Evolutionary conservation across 2,888 invertebrate species (phyloP).

Genomic region (Caenorhabditis zanzibari): DNA sequence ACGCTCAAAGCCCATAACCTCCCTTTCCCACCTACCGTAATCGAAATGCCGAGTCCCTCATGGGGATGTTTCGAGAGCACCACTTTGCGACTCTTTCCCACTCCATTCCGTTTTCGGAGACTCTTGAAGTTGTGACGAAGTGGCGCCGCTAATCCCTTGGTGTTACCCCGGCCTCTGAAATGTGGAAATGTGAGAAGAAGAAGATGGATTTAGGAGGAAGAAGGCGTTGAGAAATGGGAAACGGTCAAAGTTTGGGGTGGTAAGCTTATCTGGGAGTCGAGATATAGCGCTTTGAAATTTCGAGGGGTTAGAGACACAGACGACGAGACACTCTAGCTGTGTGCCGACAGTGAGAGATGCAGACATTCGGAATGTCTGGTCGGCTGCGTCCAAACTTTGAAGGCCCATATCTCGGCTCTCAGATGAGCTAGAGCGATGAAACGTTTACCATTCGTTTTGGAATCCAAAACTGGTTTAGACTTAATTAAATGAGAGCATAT

Average conservation of each 20-base stretch:
- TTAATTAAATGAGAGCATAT: background rate
- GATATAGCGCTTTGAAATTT: background rate
- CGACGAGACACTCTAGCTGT: background rate
- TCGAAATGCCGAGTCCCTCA: conserved; percentile 91
- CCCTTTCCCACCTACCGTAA: conserved; percentile 86
- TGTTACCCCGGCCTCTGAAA: conserved; percentile 75
- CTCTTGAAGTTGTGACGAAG: conserved; percentile 65
- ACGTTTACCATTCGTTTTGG: background rate
- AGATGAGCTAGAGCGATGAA: background rate
- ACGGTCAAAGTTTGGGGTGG: background rate
- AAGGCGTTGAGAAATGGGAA: background rate
- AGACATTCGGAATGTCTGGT: no score
- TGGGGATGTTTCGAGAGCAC: conserved; percentile 88
- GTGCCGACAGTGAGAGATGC: no score
- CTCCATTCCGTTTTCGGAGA: conserved; percentile 83
- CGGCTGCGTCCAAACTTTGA: no score
- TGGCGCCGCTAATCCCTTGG: conserved; percentile 74
- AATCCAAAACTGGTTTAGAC: background rate
- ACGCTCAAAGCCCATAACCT: background rate
- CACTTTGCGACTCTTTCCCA: conserved; percentile 86
- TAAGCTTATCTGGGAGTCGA: background rate
- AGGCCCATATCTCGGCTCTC: background rate
- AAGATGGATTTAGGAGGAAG: conserved; percentile 14
- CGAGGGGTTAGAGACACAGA: background rate
- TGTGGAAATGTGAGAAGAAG: background rate